Evolutionary conservation across 2,888 invertebrate species (phyloP).

Genomic region (Rhingia campestris): DNA sequence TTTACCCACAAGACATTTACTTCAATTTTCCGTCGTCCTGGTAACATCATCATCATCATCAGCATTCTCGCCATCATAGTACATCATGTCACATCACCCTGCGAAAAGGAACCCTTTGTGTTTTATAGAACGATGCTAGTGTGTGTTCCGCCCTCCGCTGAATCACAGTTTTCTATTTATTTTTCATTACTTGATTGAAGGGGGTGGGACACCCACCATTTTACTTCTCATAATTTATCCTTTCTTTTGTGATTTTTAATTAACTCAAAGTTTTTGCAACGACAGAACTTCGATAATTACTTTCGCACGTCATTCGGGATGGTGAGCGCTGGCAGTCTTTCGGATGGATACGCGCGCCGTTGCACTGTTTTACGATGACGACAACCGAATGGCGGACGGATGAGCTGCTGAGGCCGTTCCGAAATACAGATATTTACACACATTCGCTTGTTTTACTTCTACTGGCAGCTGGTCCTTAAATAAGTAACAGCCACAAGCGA

Average conservation of each 20-base stretch:
- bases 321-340: background rate
- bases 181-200: constrained; percentile 62
- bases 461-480: constrained; percentile 28
- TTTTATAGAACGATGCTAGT: constrained; percentile 23
- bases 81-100: constrained; percentile 49
- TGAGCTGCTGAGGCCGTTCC: constrained; percentile 6
- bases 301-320: constrained; percentile 43
- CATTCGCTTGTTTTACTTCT: background rate
- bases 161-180: constrained; percentile 40
- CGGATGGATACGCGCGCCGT: background rate
- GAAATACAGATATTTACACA: background rate
- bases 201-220: background rate
- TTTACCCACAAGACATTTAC: constrained; percentile 64
- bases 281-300: constrained; percentile 51
- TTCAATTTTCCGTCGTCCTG: constrained; percentile 57
- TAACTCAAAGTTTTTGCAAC: constrained; percentile 45
- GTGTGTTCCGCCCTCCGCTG: constrained; percentile 25
- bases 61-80: constrained; percentile 30
- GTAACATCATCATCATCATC: constrained; percentile 47
- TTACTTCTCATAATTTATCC: constrained; percentile 13
- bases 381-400: constrained; percentile 10
- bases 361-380: constrained; percentile 29
- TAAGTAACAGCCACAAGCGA: constrained; percentile 34
- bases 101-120: constrained; percentile 17
- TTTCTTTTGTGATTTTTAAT: constrained; percentile 36